Conservation (phyloP, 2,888 invertebrate species). For the Candidula unifasciata region DNA sequence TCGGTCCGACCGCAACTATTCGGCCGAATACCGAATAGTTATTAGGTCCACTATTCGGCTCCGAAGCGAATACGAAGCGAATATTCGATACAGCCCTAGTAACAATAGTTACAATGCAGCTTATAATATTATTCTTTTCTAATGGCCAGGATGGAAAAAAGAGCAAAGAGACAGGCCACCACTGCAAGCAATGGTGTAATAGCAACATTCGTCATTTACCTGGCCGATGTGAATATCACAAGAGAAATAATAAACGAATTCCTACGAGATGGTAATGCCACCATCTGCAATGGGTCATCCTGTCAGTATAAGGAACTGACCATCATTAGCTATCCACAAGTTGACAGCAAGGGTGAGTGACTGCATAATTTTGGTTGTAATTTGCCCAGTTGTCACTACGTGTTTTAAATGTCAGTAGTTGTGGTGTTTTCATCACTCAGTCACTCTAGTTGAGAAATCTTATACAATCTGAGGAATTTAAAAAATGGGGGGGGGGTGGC, state of each 20-base stretch:
- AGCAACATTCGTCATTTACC: neutral
- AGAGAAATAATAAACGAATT: neutral
- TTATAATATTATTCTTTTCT: neutral
- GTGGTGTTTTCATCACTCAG: too few relatives aligned
- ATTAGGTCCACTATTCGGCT: too few relatives aligned
- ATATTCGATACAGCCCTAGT: too few relatives aligned
- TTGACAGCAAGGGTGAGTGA: neutral
- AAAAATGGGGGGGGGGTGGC: too few relatives aligned
- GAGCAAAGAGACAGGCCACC: neutral
- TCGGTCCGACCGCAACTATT: too few relatives aligned
- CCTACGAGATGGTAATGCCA: neutral
- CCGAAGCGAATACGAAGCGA: too few relatives aligned
- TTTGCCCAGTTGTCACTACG: neutral
- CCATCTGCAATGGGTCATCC: neutral
- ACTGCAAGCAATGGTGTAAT: neutral
- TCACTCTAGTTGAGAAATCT: too few relatives aligned
- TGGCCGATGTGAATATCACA: neutral
- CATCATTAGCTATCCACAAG: neutral
- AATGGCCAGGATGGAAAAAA: neutral
- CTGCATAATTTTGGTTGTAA: neutral
- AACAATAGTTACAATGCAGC: too few relatives aligned
- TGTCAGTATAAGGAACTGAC: neutral
- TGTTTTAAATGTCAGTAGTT: too few relatives aligned
- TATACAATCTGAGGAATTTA: too few relatives aligned
- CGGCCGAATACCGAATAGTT: too few relatives aligned